These are phyloP conservation scores for Callaeas wilsoni DNA, from an alignment of 2,113 vertebrate genomes.

Conservation along the genomic window DNA sequence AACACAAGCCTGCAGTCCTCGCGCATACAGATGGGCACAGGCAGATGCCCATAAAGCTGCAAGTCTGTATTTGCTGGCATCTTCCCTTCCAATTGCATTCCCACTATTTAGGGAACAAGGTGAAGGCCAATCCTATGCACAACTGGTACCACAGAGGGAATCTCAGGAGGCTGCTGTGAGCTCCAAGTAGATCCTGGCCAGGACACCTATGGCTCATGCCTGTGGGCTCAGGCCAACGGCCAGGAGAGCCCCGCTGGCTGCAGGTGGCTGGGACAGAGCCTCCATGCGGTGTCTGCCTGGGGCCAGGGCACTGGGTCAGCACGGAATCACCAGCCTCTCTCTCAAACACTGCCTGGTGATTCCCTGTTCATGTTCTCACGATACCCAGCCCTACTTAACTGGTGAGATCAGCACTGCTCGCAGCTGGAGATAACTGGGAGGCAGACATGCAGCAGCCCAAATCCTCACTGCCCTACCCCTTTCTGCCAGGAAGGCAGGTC, in stretches of 20 bases:
- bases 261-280: background rate
- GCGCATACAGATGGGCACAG: background rate
- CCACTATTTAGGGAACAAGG: slow-evolving; percentile 20
- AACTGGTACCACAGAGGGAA: background rate
- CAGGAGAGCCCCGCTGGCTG: background rate
- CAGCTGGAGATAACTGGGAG: slow-evolving; percentile 5
- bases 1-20: background rate
- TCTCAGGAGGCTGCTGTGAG: slow-evolving; percentile 2
- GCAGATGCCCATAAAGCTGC: background rate
- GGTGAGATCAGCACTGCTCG: background rate
- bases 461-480: background rate
- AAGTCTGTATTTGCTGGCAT: background rate
- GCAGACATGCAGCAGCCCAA: background rate
- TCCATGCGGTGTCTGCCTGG: background rate
- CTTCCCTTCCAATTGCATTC: background rate
- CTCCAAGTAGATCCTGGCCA: slow-evolving; percentile 27
- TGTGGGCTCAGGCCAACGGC: background rate
- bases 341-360: background rate
- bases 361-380: background rate
- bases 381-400: background rate
- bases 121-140: background rate
- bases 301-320: background rate
- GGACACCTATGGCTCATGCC: background rate
- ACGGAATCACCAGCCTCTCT: background rate
- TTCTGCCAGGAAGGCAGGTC: background rate